Conservation (phyloP, 2,888 invertebrate genomes). For the Brachypalpus laphriformis region DNA sequence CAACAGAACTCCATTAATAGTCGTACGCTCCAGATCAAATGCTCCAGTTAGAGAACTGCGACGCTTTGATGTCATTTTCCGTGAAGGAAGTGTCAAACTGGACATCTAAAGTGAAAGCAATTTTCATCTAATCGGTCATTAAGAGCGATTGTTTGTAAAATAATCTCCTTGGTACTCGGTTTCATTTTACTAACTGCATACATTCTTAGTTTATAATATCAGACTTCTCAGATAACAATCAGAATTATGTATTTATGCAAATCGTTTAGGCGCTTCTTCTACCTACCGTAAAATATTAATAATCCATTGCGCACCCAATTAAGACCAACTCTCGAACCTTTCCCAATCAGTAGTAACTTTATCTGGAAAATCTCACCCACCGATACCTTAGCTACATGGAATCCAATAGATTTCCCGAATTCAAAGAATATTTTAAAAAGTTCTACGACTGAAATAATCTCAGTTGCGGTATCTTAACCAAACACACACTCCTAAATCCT, state of each 20-base stretch:
- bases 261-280: slow-evolving; percentile 32
- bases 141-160: too few relatives aligned
- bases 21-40: too few relatives aligned
- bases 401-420: not conserved
- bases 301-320: slow-evolving; percentile 62
- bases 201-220: not conserved
- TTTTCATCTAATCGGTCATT: too few relatives aligned
- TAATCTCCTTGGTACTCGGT: too few relatives aligned
- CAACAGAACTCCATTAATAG: too few relatives aligned
- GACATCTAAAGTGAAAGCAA: too few relatives aligned
- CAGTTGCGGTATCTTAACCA: slow-evolving; percentile 33
- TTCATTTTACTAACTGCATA: too few relatives aligned
- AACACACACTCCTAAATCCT: slow-evolving; percentile 54
- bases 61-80: too few relatives aligned
- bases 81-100: too few relatives aligned
- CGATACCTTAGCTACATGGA: not conserved
- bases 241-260: slow-evolving; percentile 35
- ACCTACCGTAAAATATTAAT: slow-evolving; percentile 39
- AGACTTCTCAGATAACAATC: slow-evolving; percentile 43
- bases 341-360: slow-evolving; percentile 26
- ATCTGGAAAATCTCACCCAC: slow-evolving; percentile 46
- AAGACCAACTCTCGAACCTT: slow-evolving; percentile 30
- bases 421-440: not conserved
- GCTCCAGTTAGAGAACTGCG: too few relatives aligned
- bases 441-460: not conserved